Percentiles rank a stretch among this genome's conserved stretches.
phyloP scores from a whole-genome alignment of 2,113 vertebrate species.

The Eptesicus fuscus region DNA sequence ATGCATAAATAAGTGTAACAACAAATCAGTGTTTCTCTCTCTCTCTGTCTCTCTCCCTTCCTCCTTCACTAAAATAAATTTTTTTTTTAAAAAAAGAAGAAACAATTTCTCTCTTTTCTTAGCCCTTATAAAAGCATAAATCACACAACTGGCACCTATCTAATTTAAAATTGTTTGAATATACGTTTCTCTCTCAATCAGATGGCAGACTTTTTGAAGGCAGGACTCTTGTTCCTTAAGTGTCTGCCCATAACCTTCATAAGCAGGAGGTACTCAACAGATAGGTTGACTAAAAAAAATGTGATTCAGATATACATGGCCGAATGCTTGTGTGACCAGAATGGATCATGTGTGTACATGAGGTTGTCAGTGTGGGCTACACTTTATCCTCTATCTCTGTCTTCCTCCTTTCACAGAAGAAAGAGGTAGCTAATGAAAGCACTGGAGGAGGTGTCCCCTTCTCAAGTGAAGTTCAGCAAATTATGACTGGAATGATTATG shows the following conservation, averaged over 20 bases:
- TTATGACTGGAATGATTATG: background rate
- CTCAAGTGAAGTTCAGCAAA: background rate
- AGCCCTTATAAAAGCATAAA: background rate
- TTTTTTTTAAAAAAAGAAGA: background rate
- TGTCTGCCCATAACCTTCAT: background rate
- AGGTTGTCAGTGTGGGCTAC: background rate
- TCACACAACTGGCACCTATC: background rate
- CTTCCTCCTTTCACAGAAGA: background rate
- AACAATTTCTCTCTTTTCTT: background rate
- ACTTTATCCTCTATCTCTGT: background rate
- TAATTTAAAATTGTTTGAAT: background rate
- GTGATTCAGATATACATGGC: background rate
- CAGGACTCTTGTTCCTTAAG: background rate
- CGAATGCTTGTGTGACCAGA: background rate
- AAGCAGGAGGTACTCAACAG: background rate
- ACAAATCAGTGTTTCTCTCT: background rate
- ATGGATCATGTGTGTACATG: background rate
- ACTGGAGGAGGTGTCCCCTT: background rate
- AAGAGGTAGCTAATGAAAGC: background rate
- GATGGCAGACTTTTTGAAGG: background rate
- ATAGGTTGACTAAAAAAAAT: background rate
- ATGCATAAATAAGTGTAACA: background rate
- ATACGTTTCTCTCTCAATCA: background rate
- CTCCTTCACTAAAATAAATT: background rate
- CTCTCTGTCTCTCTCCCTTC: background rate